Evolutionary conservation across 92 coral and sea anemone genomes (phyloP), one percentile per base, ranked within the genome.

Genomic region (Montipora capitata): DNA sequence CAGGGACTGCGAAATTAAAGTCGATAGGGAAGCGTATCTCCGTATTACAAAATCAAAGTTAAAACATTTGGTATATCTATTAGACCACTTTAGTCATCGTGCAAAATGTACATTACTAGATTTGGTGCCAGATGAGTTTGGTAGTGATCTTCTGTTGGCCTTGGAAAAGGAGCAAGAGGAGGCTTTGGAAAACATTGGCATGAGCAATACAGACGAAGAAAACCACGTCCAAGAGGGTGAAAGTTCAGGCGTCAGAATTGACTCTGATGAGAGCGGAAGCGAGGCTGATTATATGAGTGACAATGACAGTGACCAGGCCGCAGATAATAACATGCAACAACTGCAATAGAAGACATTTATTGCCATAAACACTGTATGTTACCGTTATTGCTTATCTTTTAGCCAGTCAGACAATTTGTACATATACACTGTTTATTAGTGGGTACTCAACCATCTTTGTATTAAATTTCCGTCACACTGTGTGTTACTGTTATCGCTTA

Each of bases 51-150:
- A 27, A 27, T 27, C 35, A 27, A 27, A 27, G 35, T 27, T 89
- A 11, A 89, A 63, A 70, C 91, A 92, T 86, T 74, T 92, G 76
- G 88, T 92, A 45, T 80, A 72, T 80, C 61, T 92, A 41, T 80
- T 91, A 57, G 63, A 56, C 44, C 65, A 56, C 65, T 90, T 90
- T 84, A 68, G 54, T 64, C 87, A 88, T 70, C 45, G 48, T 45
- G 87, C 91, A 70, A 82, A 62, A 52, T 88, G 91, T 52, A 80
- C 87, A 12, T 59, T 87, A 48, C n/a, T 87, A 70, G 91, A 87
- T 58, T 35, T 87, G 51, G 91, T 87, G 40, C 91, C 86, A 69
- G 74, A 87, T 73, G 57, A 69, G 18, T 52, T 81, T 40, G 71
- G 87, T 48, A 74, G 45, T 14, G 87, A 87, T 27, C 78, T 86